Conservation (phyloP, 2,797 vertebrate species). For the Pseudomugil gertrudae region DNA sequence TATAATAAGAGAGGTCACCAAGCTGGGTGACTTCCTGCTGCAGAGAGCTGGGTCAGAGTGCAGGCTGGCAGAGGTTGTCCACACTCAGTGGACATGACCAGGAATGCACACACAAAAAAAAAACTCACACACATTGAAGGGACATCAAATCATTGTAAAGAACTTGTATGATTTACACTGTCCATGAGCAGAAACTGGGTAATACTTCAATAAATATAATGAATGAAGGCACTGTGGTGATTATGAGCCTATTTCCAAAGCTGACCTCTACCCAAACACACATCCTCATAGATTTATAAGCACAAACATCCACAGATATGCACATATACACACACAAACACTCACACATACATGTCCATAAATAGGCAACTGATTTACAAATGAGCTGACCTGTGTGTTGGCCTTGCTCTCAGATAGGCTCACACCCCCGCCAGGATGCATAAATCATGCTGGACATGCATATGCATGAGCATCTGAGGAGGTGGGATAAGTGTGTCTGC, state of each 20-base stretch:
- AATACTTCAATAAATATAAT: constrained; percentile 72
- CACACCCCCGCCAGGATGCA: constrained; percentile 74
- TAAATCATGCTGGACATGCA: constrained; percentile 83
- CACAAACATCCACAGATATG: constrained; percentile 52
- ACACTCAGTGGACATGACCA: constrained; percentile 44
- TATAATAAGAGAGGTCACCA: constrained; percentile 72
- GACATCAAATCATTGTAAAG: constrained; percentile 9
- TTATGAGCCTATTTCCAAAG: constrained; percentile 70
- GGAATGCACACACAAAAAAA: constrained; percentile 35
- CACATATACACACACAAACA: constrained; percentile 42
- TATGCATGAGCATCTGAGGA: constrained; percentile 83
- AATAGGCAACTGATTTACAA: constrained; percentile 82
- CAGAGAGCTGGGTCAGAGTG: constrained; percentile 64
- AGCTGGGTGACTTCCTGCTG: constrained; percentile 67
- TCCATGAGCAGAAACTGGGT: constrained; percentile 51
- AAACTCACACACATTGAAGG: constrained; percentile 15
- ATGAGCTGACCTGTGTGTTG: constrained; percentile 81
- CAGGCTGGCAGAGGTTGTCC: constrained; percentile 61
- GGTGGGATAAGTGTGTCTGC: constrained; percentile 66
- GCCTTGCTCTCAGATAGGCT: constrained; percentile 79
- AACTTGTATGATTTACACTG: constrained; percentile 51
- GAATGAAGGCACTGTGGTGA: constrained; percentile 69
- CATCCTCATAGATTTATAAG: constrained; percentile 53
- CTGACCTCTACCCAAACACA: constrained; percentile 49
- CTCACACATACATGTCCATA: constrained; percentile 66